Evolutionary conservation across 2,797 vertebrate genomes (phyloP).

Genomic region (Nyctibius grandis): DNA sequence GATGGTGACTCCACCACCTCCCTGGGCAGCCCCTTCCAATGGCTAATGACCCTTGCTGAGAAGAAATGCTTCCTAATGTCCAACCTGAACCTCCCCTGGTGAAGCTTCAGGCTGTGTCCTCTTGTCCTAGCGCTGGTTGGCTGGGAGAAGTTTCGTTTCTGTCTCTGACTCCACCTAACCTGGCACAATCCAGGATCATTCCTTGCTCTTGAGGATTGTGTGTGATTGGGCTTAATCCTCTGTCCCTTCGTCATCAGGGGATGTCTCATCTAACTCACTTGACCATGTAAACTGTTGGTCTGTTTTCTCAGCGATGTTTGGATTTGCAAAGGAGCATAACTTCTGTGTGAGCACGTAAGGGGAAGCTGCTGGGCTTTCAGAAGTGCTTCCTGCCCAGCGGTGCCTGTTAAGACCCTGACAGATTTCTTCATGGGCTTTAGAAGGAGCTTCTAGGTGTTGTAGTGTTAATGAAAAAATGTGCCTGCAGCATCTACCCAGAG

Average conservation of each 20-base stretch:
- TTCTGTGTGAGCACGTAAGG: not conserved
- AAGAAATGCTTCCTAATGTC: too few relatives aligned
- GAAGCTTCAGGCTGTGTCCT: too few relatives aligned
- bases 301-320: not conserved
- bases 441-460: not conserved
- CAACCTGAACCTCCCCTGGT: too few relatives aligned
- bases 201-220: not conserved
- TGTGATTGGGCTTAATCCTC: not conserved
- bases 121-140: too few relatives aligned
- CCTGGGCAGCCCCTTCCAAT: too few relatives aligned
- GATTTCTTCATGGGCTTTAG: not conserved
- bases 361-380: not conserved
- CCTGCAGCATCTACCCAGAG: not conserved
- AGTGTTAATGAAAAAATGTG: not conserved
- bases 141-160: too few relatives aligned
- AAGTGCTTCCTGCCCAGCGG: not conserved
- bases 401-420: not conserved
- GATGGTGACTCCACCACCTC: too few relatives aligned
- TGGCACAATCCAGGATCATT: not conserved
- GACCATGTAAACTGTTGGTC: not conserved
- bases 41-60: too few relatives aligned
- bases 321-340: not conserved
- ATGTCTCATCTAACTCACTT: not conserved
- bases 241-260: not conserved
- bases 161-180: not conserved